phyloP scores from a whole-genome alignment of 2,113 vertebrate genomes.

The Thomomys bottae region DNA sequence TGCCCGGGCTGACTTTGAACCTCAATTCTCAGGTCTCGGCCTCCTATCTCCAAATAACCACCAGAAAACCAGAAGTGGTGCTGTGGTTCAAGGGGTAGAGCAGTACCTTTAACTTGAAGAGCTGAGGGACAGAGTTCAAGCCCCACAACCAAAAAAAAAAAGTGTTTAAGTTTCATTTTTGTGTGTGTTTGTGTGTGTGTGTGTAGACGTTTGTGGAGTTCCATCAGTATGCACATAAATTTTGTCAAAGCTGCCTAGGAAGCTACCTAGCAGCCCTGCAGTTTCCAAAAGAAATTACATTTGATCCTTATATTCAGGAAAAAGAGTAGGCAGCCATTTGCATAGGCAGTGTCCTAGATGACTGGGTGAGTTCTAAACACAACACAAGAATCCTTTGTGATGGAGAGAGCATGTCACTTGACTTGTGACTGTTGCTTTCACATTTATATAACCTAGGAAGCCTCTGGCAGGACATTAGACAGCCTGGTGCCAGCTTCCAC shows the following conservation, averaged over 20 bases:
- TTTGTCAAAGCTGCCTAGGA: background rate
- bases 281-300: background rate
- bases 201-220: background rate
- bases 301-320: background rate
- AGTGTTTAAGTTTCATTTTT: background rate
- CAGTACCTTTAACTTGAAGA: no score
- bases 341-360: background rate
- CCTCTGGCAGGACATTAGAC: background rate
- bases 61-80: no score
- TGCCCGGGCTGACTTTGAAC: no score
- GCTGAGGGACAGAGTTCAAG: no score
- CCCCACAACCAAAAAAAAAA: no score
- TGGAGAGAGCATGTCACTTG: background rate
- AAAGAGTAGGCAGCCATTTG: background rate
- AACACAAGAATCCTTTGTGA: background rate
- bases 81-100: no score
- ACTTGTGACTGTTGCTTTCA: background rate
- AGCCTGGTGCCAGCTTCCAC: background rate
- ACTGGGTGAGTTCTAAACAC: background rate
- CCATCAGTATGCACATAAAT: accelerated
- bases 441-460: background rate
- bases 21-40: no score
- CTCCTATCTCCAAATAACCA: no score
- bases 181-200: no score
- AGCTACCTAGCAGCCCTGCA: background rate